Conservation (phyloP, 2,113 vertebrate genomes). For the Synodontis membranacea region DNA sequence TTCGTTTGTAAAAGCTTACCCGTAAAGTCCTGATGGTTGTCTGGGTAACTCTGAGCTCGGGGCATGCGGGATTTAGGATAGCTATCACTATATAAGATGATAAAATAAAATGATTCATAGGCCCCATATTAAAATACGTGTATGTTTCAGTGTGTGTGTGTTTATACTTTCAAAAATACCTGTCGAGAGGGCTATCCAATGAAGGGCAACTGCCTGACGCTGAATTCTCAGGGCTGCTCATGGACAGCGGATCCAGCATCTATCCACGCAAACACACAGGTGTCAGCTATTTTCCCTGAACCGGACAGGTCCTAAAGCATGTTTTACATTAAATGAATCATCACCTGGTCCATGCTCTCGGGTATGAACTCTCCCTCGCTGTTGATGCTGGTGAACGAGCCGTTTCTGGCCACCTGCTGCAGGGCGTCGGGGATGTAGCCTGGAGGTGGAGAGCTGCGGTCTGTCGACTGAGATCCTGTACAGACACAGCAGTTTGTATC, state of each 20-base stretch:
- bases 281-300: neutral
- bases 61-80: slow-evolving; percentile 97
- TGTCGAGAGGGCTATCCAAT: slow-evolving; percentile 96
- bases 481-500: neutral
- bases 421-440: slow-evolving; percentile 97
- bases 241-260: slow-evolving; percentile 97
- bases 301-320: neutral
- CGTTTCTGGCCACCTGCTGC: slow-evolving; percentile 93
- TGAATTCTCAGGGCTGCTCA: slow-evolving; percentile 99
- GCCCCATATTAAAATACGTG: neutral
- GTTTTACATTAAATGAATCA: neutral
- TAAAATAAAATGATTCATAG: neutral
- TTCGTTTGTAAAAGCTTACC: slow-evolving; percentile 69
- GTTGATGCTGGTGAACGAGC: slow-evolving; percentile 98
- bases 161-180: slow-evolving; percentile 70
- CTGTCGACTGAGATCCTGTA: slow-evolving; percentile 84
- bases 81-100: slow-evolving; percentile 80
- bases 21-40: slow-evolving; percentile 98
- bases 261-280: slow-evolving; percentile 56
- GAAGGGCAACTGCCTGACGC: slow-evolving; percentile 97
- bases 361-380: slow-evolving; percentile 99
- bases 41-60: slow-evolving; percentile 96
- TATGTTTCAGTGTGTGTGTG: slow-evolving; percentile 50
- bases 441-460: slow-evolving; percentile 94
- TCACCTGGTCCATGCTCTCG: slow-evolving; percentile 97